These are phyloP conservation scores for Chiloscyllium punctatum DNA, from an alignment of 2,797 vertebrate genomes.

Conservation along the genomic window DNA sequence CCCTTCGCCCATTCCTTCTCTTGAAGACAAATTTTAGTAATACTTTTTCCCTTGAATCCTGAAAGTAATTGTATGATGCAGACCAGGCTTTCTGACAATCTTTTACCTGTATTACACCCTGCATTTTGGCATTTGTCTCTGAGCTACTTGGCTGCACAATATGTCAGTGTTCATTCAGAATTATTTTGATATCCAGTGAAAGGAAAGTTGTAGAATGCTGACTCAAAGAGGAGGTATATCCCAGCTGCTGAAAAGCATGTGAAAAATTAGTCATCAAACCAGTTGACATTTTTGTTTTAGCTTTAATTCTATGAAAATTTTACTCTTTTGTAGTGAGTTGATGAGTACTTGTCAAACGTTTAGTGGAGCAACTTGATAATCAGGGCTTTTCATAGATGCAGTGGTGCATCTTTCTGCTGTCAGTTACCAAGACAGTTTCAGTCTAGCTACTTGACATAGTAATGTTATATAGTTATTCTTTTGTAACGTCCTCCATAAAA, in stretches of 20 bases:
- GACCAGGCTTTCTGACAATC: neutral
- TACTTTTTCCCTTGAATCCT: no score
- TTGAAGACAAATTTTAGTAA: neutral
- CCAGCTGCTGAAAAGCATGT: neutral
- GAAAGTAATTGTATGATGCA: neutral
- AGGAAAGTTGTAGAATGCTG: neutral
- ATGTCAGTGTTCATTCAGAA: neutral
- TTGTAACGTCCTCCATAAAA: neutral
- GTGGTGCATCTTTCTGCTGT: neutral
- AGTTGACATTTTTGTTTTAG: neutral
- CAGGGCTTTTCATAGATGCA: neutral
- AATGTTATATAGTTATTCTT: neutral
- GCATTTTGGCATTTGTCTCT: neutral
- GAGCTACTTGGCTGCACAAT: neutral
- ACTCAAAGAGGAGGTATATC: neutral
- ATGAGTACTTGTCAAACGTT: neutral
- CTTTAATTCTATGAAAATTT: neutral
- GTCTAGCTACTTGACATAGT: neutral
- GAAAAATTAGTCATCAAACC: neutral
- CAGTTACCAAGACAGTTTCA: no score
- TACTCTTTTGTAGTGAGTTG: neutral
- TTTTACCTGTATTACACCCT: neutral
- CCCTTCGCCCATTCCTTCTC: neutral
- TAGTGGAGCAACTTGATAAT: neutral
- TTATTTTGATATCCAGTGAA: neutral